Base-by-base conservation (phyloP, 2,888 invertebrate genomes). In the Euzetes globulus region DNA sequence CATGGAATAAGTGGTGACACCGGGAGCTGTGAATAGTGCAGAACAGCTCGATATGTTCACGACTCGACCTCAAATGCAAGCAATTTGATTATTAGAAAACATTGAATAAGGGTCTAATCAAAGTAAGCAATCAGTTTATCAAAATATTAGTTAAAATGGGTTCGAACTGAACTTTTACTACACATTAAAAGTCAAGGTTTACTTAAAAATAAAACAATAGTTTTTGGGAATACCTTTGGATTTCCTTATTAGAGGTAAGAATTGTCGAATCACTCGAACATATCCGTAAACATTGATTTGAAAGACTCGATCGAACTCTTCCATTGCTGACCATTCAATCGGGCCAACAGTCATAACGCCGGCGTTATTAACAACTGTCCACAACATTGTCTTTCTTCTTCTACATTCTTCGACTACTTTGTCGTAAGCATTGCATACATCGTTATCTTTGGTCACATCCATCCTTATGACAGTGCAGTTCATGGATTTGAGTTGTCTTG, bases 301-400 rank as follows among this genome's bases (percentile, higher is more conserved):
- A 17, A 72, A 19, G 4, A 72, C 45, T 58, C 47, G 55, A 3
- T 29, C 55, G n/a, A 72, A 1, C 0, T 50, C 25, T 45, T 22
- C 22, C 29, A 22, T 19, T 45, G 22, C 4, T 71, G n/a, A 47
- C 71, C 71, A 71, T 22, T 71, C 71, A 47, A 71, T 22, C 1
- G 50, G 47, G 17, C 71, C 71, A 45, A 19, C 45, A 22, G 45
- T 50, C 22, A 50, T 47, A 13, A 71, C 29, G 6, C 50, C 71
- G 27, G 71, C 71, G 27, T 71, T 71, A 11, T 71, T 71, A n/a
- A 71, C 25, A 11, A 71, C 71, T 19, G 71, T 50, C 71, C 71
- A 71, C 0, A 71, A 27, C 13, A 7, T 50, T 19, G 19, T n/a
- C 4, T 50, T 17, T 13, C 47, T 29, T 47, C 47, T 3, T 7